Base-by-base conservation (phyloP, 2,888 invertebrate genomes). In the Odontocolon sp. region DNA sequence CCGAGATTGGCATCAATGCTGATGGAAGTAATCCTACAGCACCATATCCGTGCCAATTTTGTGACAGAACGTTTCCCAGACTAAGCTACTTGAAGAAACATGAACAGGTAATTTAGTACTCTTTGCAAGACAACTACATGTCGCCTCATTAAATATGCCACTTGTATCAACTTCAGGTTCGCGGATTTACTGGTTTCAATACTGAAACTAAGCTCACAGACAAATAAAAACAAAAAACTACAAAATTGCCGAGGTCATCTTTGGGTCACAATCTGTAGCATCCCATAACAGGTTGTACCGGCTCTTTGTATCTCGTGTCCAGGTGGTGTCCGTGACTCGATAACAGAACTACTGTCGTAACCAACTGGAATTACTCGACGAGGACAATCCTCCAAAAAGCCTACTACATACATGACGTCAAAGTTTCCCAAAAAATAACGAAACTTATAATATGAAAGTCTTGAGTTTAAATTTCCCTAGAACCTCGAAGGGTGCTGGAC, bases 11-110 rank as follows among this genome's bases (percentile, higher is more conserved):
- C 6, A 76, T 81, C 26, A 84, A 82, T 61, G 77, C 82, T 74
- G 88, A 89, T 69, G 82, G 83, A n/a, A 86, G 82, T 69, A 84
- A 83, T 78, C 79, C 87, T n/a, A 77, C 86, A 36, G 92, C 96
- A 81, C 97, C 97, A 78, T 96, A 97, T 92, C 95, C 95, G 88
- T 97, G 97, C 91, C 96, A 96, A 91, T 97, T 96, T 92, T 98
- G 97, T 92, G 96, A 97, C 88, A 96, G 96, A 91, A 96, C 97
- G 82, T 97, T 97, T 91, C 95, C 97, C 14, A 93, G 96, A 83
- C 94, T 96, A 82, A 95, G 95, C 80, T 96, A 96, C 90, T 93
- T 97, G 84, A 96, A 96, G 92, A 95, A 96, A 91, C 97, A 97
- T 92, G 96, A 97, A 91, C 97, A 97, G 95, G 97, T 97, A 91